Base-by-base conservation (phyloP, 1,140 invertebrate species). In the Listronotus oregonensis region DNA sequence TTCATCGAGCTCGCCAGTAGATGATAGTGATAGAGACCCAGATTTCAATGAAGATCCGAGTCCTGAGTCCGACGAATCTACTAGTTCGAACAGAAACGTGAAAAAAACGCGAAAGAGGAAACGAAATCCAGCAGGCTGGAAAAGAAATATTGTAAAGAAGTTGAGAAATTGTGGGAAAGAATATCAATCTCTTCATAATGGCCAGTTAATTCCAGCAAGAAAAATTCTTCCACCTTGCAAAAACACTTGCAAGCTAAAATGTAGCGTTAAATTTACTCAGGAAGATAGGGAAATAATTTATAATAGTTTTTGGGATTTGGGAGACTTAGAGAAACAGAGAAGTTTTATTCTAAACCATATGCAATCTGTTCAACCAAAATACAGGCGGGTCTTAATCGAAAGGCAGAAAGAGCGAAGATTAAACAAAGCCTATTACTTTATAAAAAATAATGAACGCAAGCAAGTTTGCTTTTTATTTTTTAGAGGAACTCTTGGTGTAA, bases 391-490 rank as follows among this genome's bases (percentile, higher is more conserved):
- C 43, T 6, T 54, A 40, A 21, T 55, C 21, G 42, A 51, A 21
- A 15, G 46, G 15, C 10, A 43, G 49, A 55, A 42, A 15, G 31
- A 39, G 11, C 54, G 32, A 9, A 43, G n/a, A 12, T 42, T 39
- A 21, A 65, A 58, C 39, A 49, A 58, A 31, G 52, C 54, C 7
- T 65, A 57, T 47, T 51, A 58, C 49, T 65, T 65, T 50, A 39
- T 6, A 50, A 58, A 58, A 50, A 43, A 58, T 49, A 37, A 43
- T 50, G 32, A 58, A 50, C 55, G 44, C 40, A 42, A 46, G 12
- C 37, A 47, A 47, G 64, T 66, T n/a, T 66, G 57, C 42, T 62
- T 52, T 40, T 31, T 46, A 39, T 54, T 62, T 56, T n/a, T 66
- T 66, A 39, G 14, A 18, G 10, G n/a, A 12, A 61, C 57, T 32